Evolutionary conservation across 2,113 vertebrate genomes (phyloP), one percentile per base, ranked within the genome.

Genomic region (Leptobrachium leishanense): DNA sequence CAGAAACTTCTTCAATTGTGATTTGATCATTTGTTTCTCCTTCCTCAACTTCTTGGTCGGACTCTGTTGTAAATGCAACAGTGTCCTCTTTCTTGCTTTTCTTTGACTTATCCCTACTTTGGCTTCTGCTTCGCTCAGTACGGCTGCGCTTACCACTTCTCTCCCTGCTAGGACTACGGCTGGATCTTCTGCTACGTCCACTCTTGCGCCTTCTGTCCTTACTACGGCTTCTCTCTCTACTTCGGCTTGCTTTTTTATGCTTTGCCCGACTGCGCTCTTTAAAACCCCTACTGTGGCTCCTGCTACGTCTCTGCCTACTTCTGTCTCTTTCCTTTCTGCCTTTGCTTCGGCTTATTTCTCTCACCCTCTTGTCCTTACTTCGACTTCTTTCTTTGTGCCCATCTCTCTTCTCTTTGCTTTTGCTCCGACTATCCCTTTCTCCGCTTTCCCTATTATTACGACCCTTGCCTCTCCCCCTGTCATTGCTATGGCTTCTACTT

Each of bases 231-330:
- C 77, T 72, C 40, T 67, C 31, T 39, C 44, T 53, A 20, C 63
- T 66, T 2, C 63, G 43, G 8, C 39, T 50, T 15, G 9, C 43
- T 20, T 39, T 66, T 5, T 20, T 54, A 44, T 46, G 11, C 20
- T 20, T 39, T 2, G 39, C 31, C 31, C 31, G 53, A n/a, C 46
- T 72, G 63, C 63, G 20, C 5, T n/a, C 64, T 41, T 44, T 31
- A 8, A 11, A 9, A 7, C 42, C n/a, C 39, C 63, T 53, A 3
- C 83, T 55, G 87, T 90, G n/a, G 55, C 83, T 68, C 0, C 69
- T 0, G 5, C 55, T 59, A 2, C 55, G 55, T 12, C 76, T 64
- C 2, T 39, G n/a, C 13, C 39, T 64, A 20, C 62, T 64, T 20
- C 62, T 20, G 62, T 39, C 20, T 3, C 62, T 20, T 7, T 6